A percentile compares a stretch with the other conserved stretches of the same genome.
Evolutionary conservation across 2,888 invertebrate genomes (phyloP).

Genomic region (Pollenia angustigena): DNA sequence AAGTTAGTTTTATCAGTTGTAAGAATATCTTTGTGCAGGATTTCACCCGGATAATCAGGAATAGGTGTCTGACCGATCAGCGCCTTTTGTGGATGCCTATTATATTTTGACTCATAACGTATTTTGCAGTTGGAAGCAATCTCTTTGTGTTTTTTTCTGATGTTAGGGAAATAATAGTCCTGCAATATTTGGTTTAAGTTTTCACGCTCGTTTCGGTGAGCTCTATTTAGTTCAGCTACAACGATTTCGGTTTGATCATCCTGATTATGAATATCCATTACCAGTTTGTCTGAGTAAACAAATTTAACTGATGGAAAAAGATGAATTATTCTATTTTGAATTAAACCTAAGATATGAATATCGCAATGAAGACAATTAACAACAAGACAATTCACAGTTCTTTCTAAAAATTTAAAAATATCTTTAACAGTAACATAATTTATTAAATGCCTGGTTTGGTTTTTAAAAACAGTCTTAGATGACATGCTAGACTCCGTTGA

Average conservation of each 20-base stretch:
- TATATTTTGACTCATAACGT: constrained; percentile 21
- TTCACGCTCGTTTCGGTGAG: constrained; percentile 38
- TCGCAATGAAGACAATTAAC: constrained; percentile 55
- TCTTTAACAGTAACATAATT: too few species aligned
- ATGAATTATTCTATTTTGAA: constrained; percentile 35
- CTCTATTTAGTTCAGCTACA: constrained; percentile 59
- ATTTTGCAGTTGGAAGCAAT: not conserved
- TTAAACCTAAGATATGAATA: constrained; percentile 34
- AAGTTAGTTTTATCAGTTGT: too few species aligned
- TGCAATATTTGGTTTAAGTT: constrained; percentile 27
- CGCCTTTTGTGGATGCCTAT: not conserved
- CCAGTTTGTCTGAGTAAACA: constrained; percentile 42
- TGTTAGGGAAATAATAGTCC: constrained; percentile 24
- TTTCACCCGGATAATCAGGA: constrained; percentile 22
- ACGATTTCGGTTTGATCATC: constrained; percentile 63
- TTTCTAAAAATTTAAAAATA: not conserved
- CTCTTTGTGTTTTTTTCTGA: constrained; percentile 2
- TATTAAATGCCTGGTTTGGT: constrained; percentile 10
- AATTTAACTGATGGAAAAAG: constrained; percentile 69
- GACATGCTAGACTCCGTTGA: not conserved
- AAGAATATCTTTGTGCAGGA: constrained; percentile 9
- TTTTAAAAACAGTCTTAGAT: constrained; percentile 4
- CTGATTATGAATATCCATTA: constrained; percentile 66
- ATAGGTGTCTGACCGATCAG: too few species aligned
- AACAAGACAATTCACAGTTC: not conserved